Conservation (phyloP, 2,888 invertebrate genomes). For the Philhelius pedissequus region DNA sequence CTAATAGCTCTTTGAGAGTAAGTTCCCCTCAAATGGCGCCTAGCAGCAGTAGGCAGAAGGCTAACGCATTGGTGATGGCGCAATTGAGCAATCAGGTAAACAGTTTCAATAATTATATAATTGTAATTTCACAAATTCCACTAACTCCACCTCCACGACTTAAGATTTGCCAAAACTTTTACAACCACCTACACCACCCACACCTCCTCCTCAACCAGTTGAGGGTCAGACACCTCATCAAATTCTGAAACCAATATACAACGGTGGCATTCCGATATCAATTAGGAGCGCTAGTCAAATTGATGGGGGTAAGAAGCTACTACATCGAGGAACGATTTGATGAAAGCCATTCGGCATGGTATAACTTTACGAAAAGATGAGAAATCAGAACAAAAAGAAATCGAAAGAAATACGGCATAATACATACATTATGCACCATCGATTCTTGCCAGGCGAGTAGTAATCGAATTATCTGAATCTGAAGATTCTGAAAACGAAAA, state of each 20-base stretch:
- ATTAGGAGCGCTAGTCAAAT: constrained; percentile 69
- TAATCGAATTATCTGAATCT: constrained; percentile 95
- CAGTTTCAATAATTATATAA: constrained; percentile 75
- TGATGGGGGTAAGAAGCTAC: constrained; percentile 71
- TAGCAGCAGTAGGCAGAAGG: constrained; percentile 76
- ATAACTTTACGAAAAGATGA: constrained; percentile 95
- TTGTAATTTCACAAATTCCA: constrained; percentile 80
- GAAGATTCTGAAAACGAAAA: constrained; percentile 91
- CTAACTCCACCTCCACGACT: constrained; percentile 85
- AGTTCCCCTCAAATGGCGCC: constrained; percentile 82
- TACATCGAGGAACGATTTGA: constrained; percentile 87
- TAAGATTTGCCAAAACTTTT: constrained; percentile 82
- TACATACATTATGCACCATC: constrained; percentile 97
- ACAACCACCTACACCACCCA: constrained; percentile 86
- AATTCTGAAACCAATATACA: constrained; percentile 74
- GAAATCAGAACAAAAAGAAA: constrained; percentile 88
- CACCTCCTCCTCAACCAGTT: constrained; percentile 84
- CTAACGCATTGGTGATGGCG: constrained; percentile 78
- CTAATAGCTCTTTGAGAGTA: constrained; percentile 83
- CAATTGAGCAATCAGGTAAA: constrained; percentile 78
- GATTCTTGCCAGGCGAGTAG: constrained; percentile 94
- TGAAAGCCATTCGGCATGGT: constrained; percentile 97
- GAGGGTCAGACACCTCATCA: constrained; percentile 70
- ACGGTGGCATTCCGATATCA: constrained; percentile 73
- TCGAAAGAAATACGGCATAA: constrained; percentile 86